Base-by-base conservation (phyloP, 2,797 vertebrate species). In the Esox lucius region DNA sequence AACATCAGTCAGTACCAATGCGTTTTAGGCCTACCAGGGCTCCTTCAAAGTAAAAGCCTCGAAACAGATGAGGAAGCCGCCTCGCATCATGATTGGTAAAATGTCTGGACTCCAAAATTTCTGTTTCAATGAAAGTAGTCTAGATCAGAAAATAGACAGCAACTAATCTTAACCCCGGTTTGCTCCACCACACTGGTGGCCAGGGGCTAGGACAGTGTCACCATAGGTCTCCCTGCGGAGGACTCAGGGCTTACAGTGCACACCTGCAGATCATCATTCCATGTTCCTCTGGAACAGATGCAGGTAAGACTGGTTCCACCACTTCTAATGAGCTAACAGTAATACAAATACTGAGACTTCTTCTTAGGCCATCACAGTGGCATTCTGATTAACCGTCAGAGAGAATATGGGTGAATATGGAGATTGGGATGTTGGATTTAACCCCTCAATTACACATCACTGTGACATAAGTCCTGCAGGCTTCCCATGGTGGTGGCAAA, bases 391-490 rank as follows among this genome's bases (percentile, higher is more conserved):
- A 62, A 72, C 39, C 13, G 51, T 8, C 17, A 48, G 24, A 19
- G 49, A 19, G 26, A 35, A 28, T 61, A 48, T 28, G 66, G 39
- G 71, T 48, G 53, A 61, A 46, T 51, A 48, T 61, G 48, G 33
- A 68, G 64, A 70, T 68, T 19, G 26, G 24, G 1, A 49, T 72
- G 64, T 46, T 46, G 42, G 42, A 46, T 46, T 46, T 13, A 46
- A 46, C 42, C 11, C 11, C 9, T 4, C 6, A 46, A 46, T 46
- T 13, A 46, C 83, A 86, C 73, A 78, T 82, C 69, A 78, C 75
- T 71, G 35, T 56, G n/a, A 80, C 81, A 78, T 77, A 80, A 69
- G 78, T 59, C 28, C 51, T 19, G 22, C 24, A 2, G 65, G 35
- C 72, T 74, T 78, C 68, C 61, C 70, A 42, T 3, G 24, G 75